Evolutionary conservation across 2,113 vertebrate genomes (phyloP), one percentile per base, ranked within the genome.

Genomic region (Coptodon rendalli): DNA sequence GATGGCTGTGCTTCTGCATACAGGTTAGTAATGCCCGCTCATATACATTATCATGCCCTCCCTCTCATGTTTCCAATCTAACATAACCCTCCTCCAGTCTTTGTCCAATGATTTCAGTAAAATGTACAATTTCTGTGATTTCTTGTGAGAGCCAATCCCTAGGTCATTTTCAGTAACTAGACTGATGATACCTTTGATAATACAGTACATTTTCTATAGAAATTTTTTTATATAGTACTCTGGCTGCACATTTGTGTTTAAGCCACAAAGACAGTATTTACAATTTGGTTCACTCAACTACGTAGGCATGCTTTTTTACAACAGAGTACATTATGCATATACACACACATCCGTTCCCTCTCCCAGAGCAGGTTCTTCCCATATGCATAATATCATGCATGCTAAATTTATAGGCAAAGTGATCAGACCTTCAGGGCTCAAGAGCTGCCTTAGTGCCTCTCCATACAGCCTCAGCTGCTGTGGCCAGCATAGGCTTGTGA

Each of bases 371-470:
- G 56, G 76, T 86, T 88, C 66, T 82, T 86, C 14, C 16, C 79
- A 73, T 85, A 86, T 81, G 43, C 19, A 2, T 57, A 85, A 87
- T 81, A 43, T 85, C 86, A 73, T 61, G 48, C 81, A 40, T 90
- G 83, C 78, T 22, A 50, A 89, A 91, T 93, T 91, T 83, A 85
- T 91, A 87, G 89, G 82, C 86, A 86, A 84, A 80, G 82, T 89
- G 88, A 86, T 92, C 91, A 90, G 83, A 89, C 83, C 91, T 88
- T 83, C 82, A 71, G 89, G 93, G 85, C 93, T 95, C 91, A 90
- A 96, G 93, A 88, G 84, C 86, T 57, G 85, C 84, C 89, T 88
- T 89, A 92, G 89, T 88, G 87, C 85, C 89, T 94, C 92, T 91
- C 93, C 85, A 93, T 84, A 56, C 90, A 88, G 90, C 78, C 90